These are phyloP conservation scores for Scolopax rusticola DNA, from an alignment of 2,797 vertebrate genomes.

Conservation along the genomic window DNA sequence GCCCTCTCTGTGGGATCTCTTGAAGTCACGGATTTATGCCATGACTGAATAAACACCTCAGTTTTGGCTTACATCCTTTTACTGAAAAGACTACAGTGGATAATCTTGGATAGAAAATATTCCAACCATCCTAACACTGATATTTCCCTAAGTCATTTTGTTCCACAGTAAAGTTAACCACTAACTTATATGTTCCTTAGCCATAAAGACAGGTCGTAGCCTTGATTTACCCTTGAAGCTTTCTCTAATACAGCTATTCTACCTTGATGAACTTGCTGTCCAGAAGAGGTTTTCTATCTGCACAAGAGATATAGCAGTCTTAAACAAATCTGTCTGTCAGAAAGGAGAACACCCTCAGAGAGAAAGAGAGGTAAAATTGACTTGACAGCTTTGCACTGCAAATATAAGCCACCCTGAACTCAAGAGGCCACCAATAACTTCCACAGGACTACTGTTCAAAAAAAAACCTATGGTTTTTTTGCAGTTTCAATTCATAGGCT, in stretches of 20 bases:
- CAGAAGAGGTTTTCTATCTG: neutral
- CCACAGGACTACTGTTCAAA: neutral
- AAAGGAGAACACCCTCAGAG: neutral
- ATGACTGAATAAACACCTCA: neutral
- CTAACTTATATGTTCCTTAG: neutral
- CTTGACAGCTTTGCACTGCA: neutral
- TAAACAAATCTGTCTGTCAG: neutral
- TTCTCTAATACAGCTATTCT: neutral
- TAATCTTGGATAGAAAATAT: neutral
- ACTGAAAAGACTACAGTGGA: neutral
- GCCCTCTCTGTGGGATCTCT: neutral
- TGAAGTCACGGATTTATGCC: neutral
- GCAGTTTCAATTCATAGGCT: neutral
- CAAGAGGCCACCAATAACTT: neutral
- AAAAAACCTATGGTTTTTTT: rapidly evolving
- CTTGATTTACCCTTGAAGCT: neutral
- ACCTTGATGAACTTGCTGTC: neutral
- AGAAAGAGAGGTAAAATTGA: neutral
- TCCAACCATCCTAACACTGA: neutral
- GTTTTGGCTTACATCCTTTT: neutral
- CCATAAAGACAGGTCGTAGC: neutral
- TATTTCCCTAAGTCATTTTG: neutral
- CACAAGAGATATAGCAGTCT: neutral
- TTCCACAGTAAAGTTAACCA: neutral
- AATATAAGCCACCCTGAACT: neutral